Evolutionary conservation across 2,113 vertebrate species (phyloP).

Genomic region (Brachypteracias leptosomus): DNA sequence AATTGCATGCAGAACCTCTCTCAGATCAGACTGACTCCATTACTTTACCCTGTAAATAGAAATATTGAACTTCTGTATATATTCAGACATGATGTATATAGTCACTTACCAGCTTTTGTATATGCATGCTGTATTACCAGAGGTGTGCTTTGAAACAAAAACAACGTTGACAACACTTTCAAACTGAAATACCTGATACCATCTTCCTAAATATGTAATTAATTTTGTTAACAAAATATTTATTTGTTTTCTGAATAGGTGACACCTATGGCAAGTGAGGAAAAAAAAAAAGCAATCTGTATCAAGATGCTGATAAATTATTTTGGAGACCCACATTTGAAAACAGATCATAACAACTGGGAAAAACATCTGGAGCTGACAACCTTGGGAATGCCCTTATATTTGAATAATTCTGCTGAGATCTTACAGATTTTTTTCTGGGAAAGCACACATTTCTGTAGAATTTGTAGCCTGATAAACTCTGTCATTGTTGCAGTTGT

Average conservation of each 20-base stretch:
- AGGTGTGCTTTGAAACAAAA: neutral
- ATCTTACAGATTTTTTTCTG: neutral
- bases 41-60: constrained; percentile 52
- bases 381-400: neutral
- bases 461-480: neutral
- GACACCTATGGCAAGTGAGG: neutral
- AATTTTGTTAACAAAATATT: neutral
- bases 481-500: neutral
- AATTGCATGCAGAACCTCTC: constrained; percentile 46
- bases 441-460: neutral
- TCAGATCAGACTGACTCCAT: constrained; percentile 37
- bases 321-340: neutral
- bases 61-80: constrained; percentile 49
- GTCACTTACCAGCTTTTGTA: constrained; percentile 16
- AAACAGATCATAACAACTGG: neutral
- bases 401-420: neutral
- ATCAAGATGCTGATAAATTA: neutral
- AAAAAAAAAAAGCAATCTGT: neutral
- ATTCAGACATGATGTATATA: constrained; percentile 6
- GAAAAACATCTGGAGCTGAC: neutral
- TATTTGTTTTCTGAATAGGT: neutral
- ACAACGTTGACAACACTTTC: neutral
- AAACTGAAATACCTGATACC: neutral
- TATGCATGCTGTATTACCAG: constrained; percentile 2
- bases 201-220: neutral